Base-by-base conservation (phyloP, 2,113 vertebrate genomes). In the Lophius piscatorius region DNA sequence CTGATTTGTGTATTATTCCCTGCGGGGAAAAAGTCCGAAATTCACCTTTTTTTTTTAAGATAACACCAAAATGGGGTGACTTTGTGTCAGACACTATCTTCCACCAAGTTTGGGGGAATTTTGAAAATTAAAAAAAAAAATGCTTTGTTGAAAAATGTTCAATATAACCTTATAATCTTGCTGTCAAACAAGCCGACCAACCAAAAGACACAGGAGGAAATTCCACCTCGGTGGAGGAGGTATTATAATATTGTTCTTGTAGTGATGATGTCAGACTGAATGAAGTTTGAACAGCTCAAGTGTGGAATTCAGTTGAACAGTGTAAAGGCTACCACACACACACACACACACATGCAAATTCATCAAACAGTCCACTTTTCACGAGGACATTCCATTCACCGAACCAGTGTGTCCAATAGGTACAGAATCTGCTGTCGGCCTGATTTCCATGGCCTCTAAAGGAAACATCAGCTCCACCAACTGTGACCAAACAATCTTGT, bases 401-500 rank as follows among this genome's bases (percentile, higher is more conserved):
- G 63, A 59, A 52, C 24, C 8, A 35, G 50, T 52, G 70, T 70
- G 54, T 60, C 51, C 42, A 59, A 14, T 47, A 46, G 17, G 60
- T 36, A 55, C 56, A 59, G 46, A 63, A 73, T 73, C 62, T 52
- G 34, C 76, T 70, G 73, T 82, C 79, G 59, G 48, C 46, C 77
- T 38, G 22, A 74, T 80, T 82, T 70, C 36, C 73, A 79, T 52
- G 65, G 63, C 58, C 20, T 40, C 24, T 57, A 56, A 52, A 60
- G 17, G 42, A 62, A 40, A 75, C 70, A 80, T 61, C 78, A 76
- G 47, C 58, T 72, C 14, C 56, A 13, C 41, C 44, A 20, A 63
- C 70, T 80, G 82, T 85, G 82, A 82, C 82, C 70, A 82, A 85
- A 80, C 76, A 78, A 85, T 82, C 79, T 29, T 70, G 66, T 85